Percentiles rank a stretch among this genome's conserved stretches.
Conservation (phyloP, 2,888 invertebrate genomes). For the Tenthredo livida region DNA sequence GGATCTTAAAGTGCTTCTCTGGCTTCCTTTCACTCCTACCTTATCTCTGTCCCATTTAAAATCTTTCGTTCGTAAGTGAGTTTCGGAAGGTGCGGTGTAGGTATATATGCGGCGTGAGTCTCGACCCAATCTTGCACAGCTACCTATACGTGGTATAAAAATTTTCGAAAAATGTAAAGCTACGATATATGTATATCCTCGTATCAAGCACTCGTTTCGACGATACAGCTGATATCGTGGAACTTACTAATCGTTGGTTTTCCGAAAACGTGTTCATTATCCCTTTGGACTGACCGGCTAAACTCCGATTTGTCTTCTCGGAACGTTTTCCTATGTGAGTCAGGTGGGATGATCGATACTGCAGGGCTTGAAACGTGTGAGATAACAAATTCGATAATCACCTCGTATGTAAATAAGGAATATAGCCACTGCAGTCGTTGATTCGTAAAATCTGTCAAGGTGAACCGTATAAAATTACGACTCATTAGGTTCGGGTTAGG, state of each 20-base stretch:
- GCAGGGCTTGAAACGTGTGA: too few species aligned
- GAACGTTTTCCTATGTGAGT: too few species aligned
- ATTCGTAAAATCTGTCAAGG: constrained; percentile 21
- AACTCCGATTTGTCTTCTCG: too few species aligned
- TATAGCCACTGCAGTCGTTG: neutral
- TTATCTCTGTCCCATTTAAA: constrained; percentile 51
- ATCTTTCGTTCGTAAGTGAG: constrained; percentile 34
- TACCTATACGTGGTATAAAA: neutral
- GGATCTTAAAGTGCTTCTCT: constrained; percentile 45
- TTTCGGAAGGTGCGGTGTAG: constrained; percentile 10
- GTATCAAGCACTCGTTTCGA: too few species aligned
- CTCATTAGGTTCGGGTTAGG: constrained; percentile 34
- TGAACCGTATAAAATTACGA: neutral
- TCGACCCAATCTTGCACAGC: neutral
- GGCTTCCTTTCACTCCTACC: constrained; percentile 46
- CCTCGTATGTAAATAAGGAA: neutral
- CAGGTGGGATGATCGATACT: too few species aligned
- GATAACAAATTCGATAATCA: too few species aligned
- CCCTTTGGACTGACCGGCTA: too few species aligned
- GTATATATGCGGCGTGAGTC: neutral
- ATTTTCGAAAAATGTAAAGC: neutral
- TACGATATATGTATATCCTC: too few species aligned
- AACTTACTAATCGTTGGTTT: too few species aligned
- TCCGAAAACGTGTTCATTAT: too few species aligned
- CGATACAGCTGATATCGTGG: too few species aligned